Evolutionary conservation across 2,888 invertebrate genomes (phyloP), one percentile per base, ranked within the genome.

Genomic region (Drosophila borborema): DNA sequence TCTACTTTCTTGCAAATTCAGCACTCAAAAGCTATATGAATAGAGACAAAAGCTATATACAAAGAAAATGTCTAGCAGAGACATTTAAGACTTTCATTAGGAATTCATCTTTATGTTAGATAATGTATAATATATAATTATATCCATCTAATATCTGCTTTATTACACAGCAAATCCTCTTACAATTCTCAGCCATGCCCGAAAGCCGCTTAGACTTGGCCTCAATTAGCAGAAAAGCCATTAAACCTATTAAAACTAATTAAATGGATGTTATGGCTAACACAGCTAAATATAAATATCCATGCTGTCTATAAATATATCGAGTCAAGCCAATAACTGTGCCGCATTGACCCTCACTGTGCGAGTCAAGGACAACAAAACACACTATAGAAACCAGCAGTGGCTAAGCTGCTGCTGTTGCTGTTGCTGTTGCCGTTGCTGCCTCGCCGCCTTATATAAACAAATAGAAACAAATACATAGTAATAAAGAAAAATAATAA

Each of bases 291-390:
- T 70, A 71, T 70, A 61, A 54, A 59, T 61, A 70, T 43, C 41
- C 10, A 28, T 58, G 10, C 16, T 36, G 72, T 58, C 56, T 58
- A 70, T 46, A 58, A 72, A 71, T 63, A 58, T 46, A 62, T 34
- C 6, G 31, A 48, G 34, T 38, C 40, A 16, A 34, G 43, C 51
- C 31, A 45, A 63, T 34, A 69, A 69, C 43, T 63, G 61, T 16
- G 64, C 53, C 55, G 68, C 51, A 34, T 51, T 56, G 63, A 60
- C 61, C 54, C 36, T 62, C 72, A 61, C 31, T 18, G 41, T 41
- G 45, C 61, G 61, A 77, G 76, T 78, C 80, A 78, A 78, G 77
- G 77, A 76, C 76, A 72, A 63, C 49, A 43, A 45, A 7, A 48
- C 64, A 63, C 64, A 66, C n/a, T n/a, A 74, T 69, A 41, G 74